phyloP scores from a whole-genome alignment of 2,797 vertebrate species.

The Enoplosus armatus region DNA sequence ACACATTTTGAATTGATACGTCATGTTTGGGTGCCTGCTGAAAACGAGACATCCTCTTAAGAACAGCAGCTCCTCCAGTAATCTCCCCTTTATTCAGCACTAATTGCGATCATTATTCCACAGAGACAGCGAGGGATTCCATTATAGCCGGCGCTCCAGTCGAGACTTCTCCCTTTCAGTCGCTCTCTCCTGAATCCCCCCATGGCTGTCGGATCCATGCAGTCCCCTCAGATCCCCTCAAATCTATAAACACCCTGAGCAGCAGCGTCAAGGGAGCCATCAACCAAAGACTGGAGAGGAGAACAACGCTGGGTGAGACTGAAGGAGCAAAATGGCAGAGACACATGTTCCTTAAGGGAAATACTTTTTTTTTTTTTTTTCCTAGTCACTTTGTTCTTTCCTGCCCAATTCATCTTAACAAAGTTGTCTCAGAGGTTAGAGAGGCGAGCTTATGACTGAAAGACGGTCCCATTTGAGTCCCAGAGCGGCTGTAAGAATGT shows the following conservation, averaged over 20 bases:
- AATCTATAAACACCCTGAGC: slow-evolving; percentile 64
- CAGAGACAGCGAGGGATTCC: slow-evolving; percentile 44
- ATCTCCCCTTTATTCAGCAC: slow-evolving; percentile 61
- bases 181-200: slow-evolving; percentile 31
- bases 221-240: slow-evolving; percentile 44
- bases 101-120: slow-evolving; percentile 74
- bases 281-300: slow-evolving; percentile 33
- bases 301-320: background rate
- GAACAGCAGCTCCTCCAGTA: slow-evolving; percentile 35
- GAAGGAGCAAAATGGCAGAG: slow-evolving; percentile 21
- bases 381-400: slow-evolving; percentile 24
- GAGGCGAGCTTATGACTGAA: slow-evolving; percentile 10
- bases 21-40: slow-evolving; percentile 13
- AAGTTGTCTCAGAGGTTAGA: slow-evolving; percentile 29
- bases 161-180: slow-evolving; percentile 30
- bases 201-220: slow-evolving; percentile 35
- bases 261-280: slow-evolving; percentile 42
- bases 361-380: background rate
- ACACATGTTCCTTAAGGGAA: slow-evolving; percentile 26
- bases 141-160: slow-evolving; percentile 35
- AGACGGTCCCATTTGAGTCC: background rate
- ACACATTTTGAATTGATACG: background rate
- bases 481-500: background rate
- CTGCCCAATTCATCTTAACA: slow-evolving; percentile 10
- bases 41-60: slow-evolving; percentile 13